Evolutionary conservation across 2,797 vertebrate genomes (phyloP).

Genomic region (Xiphorhynchus erythropygius): DNA sequence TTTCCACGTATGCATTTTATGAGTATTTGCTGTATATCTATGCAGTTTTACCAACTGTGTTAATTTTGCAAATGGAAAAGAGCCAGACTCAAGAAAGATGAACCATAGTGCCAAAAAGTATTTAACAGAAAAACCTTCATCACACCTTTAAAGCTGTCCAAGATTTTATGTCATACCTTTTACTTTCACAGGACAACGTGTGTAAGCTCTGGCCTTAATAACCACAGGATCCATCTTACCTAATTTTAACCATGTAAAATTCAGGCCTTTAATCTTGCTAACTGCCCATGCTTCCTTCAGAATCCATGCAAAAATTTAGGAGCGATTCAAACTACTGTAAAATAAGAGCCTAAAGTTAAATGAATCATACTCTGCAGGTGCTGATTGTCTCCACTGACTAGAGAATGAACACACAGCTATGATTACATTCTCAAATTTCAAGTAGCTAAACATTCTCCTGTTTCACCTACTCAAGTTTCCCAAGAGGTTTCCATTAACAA

Average conservation of each 20-base stretch:
- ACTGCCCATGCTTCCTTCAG: neutral
- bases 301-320: neutral
- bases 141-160: neutral
- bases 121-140: neutral
- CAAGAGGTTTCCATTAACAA: neutral
- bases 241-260: neutral
- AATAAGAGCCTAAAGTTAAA: neutral
- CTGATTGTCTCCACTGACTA: neutral
- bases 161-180: neutral
- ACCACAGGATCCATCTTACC: neutral
- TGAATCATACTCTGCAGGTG: neutral
- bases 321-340: neutral
- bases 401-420: neutral
- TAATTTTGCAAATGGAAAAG: neutral
- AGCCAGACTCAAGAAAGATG: neutral
- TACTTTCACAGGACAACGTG: neutral
- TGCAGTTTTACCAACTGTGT: neutral
- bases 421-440: neutral
- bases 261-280: neutral
- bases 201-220: neutral
- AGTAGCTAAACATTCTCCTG: neutral
- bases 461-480: neutral
- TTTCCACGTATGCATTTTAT: neutral
- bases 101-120: neutral
- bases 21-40: neutral